These are phyloP conservation scores for Elaeidobius kamerunicus DNA, from an alignment of 2,888 invertebrate species.

Conservation along the genomic window DNA sequence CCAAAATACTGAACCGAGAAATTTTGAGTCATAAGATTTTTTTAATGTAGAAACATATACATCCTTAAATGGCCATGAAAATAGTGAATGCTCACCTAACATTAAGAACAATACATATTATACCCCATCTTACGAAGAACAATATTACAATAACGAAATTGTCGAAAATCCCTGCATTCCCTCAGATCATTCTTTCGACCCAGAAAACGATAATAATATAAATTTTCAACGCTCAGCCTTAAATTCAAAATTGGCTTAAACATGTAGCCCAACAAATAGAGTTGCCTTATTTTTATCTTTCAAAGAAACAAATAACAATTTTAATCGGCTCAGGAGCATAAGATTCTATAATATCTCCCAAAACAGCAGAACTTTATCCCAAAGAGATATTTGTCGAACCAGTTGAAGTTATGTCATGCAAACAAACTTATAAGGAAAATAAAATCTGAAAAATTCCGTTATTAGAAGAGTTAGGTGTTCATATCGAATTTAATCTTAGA, in stretches of 20 bases:
- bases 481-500: neutral
- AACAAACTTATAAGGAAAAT: slow-evolving; percentile 5
- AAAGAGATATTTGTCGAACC: slow-evolving; percentile 3
- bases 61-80: neutral
- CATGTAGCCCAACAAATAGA: slow-evolving; percentile 8
- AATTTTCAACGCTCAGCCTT: slow-evolving; percentile 14
- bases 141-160: neutral
- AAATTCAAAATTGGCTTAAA: slow-evolving; percentile 1
- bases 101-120: neutral
- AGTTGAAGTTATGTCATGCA: slow-evolving; percentile 5
- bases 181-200: neutral
- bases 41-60: slow-evolving; percentile 8
- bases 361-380: neutral
- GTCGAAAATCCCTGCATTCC: neutral
- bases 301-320: neutral
- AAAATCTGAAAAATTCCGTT: slow-evolving; percentile 8
- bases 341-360: slow-evolving; percentile 8
- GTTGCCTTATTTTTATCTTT: neutral
- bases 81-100: neutral
- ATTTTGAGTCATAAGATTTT: slow-evolving; percentile 16
- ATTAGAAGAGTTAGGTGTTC: slow-evolving; percentile 15
- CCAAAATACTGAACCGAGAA: slow-evolving; percentile 1
- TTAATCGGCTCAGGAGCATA: slow-evolving; percentile 7
- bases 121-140: neutral
- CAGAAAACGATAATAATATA: neutral